Evolutionary conservation across 2,797 vertebrate species (phyloP).

Genomic region (Phoxinus dragarum): DNA sequence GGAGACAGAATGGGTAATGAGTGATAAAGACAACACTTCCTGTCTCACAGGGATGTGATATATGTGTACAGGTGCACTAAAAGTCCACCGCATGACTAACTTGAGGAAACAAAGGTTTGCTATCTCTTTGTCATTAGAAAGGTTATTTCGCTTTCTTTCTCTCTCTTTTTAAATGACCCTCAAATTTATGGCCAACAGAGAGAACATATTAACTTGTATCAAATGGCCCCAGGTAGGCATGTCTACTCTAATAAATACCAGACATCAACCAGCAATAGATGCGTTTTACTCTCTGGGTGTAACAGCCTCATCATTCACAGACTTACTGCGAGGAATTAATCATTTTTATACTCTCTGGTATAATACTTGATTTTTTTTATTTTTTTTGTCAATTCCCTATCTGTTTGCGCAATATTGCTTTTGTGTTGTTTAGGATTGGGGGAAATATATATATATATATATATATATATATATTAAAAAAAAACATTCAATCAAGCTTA

Average conservation of each 20-base stretch:
- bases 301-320: slow-evolving; percentile 69
- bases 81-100: slow-evolving; percentile 33
- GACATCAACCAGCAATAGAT: slow-evolving; percentile 59
- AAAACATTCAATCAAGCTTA: background rate
- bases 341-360: slow-evolving; percentile 54
- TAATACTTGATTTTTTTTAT: slow-evolving; percentile 52
- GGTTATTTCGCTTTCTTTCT: background rate
- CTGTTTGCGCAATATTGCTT: slow-evolving; percentile 15
- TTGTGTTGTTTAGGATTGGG: slow-evolving; percentile 33
- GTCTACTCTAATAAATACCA: slow-evolving; percentile 67
- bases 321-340: slow-evolving; percentile 52
- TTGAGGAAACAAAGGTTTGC: slow-evolving; percentile 35
- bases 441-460: background rate
- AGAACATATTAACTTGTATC: slow-evolving; percentile 71
- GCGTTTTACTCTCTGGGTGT: slow-evolving; percentile 47
- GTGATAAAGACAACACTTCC: slow-evolving; percentile 32
- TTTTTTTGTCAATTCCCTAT: slow-evolving; percentile 51
- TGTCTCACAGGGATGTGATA: slow-evolving; percentile 45
- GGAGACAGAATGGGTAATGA: slow-evolving; percentile 44
- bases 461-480: background rate
- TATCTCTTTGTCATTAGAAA: slow-evolving; percentile 37
- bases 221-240: slow-evolving; percentile 67
- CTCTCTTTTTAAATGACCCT: slow-evolving; percentile 45
- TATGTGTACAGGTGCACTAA: slow-evolving; percentile 43
- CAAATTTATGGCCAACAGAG: slow-evolving; percentile 74